Base-by-base conservation (phyloP, 23 tunicate genomes). In the Halocynthia roretzi region DNA sequence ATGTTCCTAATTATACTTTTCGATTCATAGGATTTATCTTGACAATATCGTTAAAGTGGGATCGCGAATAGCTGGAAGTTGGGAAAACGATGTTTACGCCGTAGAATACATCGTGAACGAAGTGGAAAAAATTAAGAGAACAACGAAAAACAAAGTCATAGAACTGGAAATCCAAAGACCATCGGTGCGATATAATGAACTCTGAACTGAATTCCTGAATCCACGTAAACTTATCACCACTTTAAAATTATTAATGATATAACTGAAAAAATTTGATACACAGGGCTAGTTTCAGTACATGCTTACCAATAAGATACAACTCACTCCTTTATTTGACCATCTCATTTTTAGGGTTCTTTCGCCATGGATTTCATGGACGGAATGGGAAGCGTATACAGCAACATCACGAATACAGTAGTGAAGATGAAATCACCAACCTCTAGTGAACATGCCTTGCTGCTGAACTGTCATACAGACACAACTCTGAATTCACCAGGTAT, bases 381-480 rank as follows among this genome's bases (percentile, higher is more conserved):
- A 23, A 85, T 91, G 79, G 87, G 80, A 14, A 81, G 83, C 58
- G 77, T 71, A 50, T 91, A 91, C 66, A 10, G 80, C 19, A 83
- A 85, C 76, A 68, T 91, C 17, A 91, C 90, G 20, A 91, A 91
- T 71, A 91, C 97, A 62, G 82, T 91, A 18, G 97, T 85, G 12
- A 85, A 66, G 53, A 31, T 91, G 7, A 80, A 90, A 22, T 74
- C 78, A 8, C 64, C 78, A 8, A 81, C 87, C 22, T 56, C 79
- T 51, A 66, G 77, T 55, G 78, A 74, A 22, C 77, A 80, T 61
- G 87, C 84, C 56, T 71, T 91, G 69, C 82, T 91, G 11, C 81
- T 91, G 53, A 91, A 91, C 77, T 91, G 97, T 77, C 97, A 91
- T 74, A 91, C 97, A 21, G 97, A 91, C 67, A 81, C 97, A 14